These are phyloP conservation scores for Schlechtendalia chinensis DNA, from an alignment of 1,140 invertebrate species.

Conservation along the genomic window DNA sequence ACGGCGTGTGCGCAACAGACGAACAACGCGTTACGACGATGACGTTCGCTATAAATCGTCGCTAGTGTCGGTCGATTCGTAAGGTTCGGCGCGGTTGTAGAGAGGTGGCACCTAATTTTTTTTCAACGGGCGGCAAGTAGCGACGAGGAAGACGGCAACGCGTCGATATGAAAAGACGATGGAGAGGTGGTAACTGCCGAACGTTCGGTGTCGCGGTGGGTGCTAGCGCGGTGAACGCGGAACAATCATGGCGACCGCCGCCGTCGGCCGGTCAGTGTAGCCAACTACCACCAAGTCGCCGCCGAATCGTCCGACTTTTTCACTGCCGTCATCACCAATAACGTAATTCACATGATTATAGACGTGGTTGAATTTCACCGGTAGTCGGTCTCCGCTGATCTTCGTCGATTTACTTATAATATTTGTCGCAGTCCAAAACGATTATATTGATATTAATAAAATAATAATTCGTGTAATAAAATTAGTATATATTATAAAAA, in stretches of 20 bases:
- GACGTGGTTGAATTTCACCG: too few relatives aligned
- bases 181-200: neutral
- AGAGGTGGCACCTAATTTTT: too few relatives aligned
- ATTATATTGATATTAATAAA: too few relatives aligned
- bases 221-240: neutral
- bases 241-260: conserved; percentile 13
- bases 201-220: neutral
- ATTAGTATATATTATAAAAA: too few relatives aligned
- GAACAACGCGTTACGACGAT: neutral
- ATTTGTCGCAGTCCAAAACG: too few relatives aligned
- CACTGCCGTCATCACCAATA: neutral
- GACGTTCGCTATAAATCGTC: neutral
- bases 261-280: neutral
- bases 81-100: neutral
- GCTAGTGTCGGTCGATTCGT: neutral
- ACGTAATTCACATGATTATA: too few relatives aligned
- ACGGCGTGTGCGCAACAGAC: neutral
- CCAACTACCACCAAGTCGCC: neutral
- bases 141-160: too few relatives aligned
- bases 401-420: too few relatives aligned
- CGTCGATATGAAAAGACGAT: neutral
- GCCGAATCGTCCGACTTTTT: neutral
- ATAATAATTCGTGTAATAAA: too few relatives aligned
- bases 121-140: too few relatives aligned
- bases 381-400: too few relatives aligned